Evolutionary conservation across 2,113 vertebrate species (phyloP).

Genomic region (Trichechus manatus): DNA sequence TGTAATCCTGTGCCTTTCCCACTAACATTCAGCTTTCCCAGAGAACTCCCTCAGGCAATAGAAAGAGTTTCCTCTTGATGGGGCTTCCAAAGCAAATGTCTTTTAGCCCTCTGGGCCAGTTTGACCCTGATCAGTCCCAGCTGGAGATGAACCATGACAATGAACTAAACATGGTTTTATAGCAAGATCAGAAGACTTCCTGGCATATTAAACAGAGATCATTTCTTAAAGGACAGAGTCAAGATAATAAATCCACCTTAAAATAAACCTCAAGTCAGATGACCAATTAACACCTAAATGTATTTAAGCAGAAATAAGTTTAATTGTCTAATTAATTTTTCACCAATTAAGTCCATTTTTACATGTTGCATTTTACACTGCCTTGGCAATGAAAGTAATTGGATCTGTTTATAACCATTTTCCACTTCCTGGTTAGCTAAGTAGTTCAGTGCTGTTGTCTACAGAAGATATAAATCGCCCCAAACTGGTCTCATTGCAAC

Average conservation of each 20-base stretch:
- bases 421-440: constrained; percentile 78
- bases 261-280: constrained; percentile 74
- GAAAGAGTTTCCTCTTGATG: constrained; percentile 45
- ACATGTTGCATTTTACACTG: constrained; percentile 67
- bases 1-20: not conserved
- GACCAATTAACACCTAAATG: constrained; percentile 80
- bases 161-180: constrained; percentile 29
- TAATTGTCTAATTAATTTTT: constrained; percentile 85
- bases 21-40: not conserved
- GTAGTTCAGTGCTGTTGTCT: constrained; percentile 66
- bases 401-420: constrained; percentile 77
- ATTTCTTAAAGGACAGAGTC: constrained; percentile 60
- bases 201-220: constrained; percentile 39
- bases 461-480: constrained; percentile 69
- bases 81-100: constrained; percentile 64
- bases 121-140: constrained; percentile 55
- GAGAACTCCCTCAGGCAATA: constrained; percentile 51
- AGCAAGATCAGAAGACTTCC: not conserved
- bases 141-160: constrained; percentile 61
- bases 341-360: constrained; percentile 80
- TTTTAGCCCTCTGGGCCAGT: constrained; percentile 62
- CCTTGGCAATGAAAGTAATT: constrained; percentile 78
- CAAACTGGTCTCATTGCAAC: constrained; percentile 63
- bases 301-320: constrained; percentile 83
- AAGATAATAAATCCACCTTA: constrained; percentile 60